phyloP scores from a whole-genome alignment of 2,888 invertebrate genomes.

The Bombylius discolor region DNA sequence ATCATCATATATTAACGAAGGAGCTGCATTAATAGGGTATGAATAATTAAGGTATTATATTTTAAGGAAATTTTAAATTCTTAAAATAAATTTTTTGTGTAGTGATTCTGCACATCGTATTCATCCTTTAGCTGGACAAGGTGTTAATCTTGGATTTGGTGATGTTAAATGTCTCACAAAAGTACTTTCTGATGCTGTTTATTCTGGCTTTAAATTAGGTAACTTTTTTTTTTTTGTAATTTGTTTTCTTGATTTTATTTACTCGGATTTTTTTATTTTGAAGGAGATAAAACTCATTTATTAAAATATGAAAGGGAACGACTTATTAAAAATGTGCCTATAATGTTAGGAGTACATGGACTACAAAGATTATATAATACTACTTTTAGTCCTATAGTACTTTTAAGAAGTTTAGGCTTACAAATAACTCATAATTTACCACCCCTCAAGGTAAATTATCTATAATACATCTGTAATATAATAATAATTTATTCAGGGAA shows the following conservation, averaged over 20 bases:
- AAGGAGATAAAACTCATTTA: slow-evolving; percentile 40
- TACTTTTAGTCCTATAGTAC: slow-evolving; percentile 57
- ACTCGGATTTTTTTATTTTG: not conserved
- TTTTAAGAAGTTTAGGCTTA: slow-evolving; percentile 70
- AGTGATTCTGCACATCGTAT: slow-evolving; percentile 83
- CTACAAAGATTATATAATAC: slow-evolving; percentile 72
- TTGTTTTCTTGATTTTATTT: no score
- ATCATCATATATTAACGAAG: slow-evolving; percentile 65
- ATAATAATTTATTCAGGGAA: no score
- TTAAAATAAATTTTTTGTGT: slow-evolving; percentile 13
- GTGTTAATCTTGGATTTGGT: slow-evolving; percentile 94
- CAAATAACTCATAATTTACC: slow-evolving; percentile 64
- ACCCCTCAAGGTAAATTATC: slow-evolving; percentile 51
- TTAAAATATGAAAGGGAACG: slow-evolving; percentile 70
- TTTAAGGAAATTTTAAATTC: not conserved
- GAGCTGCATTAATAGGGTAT: slow-evolving; percentile 79
- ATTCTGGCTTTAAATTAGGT: slow-evolving; percentile 63
- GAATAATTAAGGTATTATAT: not conserved
- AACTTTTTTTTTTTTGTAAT: slow-evolving; percentile 8
- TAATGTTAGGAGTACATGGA: slow-evolving; percentile 75
- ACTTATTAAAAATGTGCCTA: slow-evolving; percentile 78
- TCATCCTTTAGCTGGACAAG: slow-evolving; percentile 95
- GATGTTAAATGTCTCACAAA: slow-evolving; percentile 69
- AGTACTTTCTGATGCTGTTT: slow-evolving; percentile 53
- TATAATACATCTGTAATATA: no score